phyloP scores from a whole-genome alignment of 2,888 invertebrate species.

The Macrophya annulata region DNA sequence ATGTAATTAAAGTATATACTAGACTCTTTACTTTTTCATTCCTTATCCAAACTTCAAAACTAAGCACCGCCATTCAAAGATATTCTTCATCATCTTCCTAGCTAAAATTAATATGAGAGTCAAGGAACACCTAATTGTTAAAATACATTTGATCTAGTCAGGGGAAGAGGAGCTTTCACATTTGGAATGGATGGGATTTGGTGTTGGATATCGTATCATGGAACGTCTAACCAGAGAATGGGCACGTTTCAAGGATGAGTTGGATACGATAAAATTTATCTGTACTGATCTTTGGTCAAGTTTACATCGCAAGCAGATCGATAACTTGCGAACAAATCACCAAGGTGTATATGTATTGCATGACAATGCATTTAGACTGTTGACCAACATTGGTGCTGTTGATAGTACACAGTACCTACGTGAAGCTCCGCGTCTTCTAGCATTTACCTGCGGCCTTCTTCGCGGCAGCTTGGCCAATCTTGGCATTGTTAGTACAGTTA shows the following conservation, averaged over 20 bases:
- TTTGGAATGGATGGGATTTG: conserved; percentile 92
- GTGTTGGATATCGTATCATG: conserved; percentile 91
- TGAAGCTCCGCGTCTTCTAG: conserved; percentile 94
- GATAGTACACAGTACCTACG: conserved; percentile 95
- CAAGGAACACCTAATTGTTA: conserved; percentile 20
- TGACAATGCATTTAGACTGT: conserved; percentile 96
- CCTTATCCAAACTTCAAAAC: background rate
- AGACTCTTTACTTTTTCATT: background rate
- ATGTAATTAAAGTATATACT: background rate
- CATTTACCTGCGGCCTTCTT: conserved; percentile 97
- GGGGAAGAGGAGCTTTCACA: conserved; percentile 85
- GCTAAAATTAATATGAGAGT: background rate
- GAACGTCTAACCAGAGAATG: conserved; percentile 95
- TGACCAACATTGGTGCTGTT: conserved; percentile 89
- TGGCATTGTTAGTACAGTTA: conserved; percentile 96
- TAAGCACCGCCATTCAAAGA: background rate
- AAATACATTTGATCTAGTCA: conserved; percentile 69
- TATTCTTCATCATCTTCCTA: background rate
- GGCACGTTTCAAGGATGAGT: conserved; percentile 96
- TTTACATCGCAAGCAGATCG: conserved; percentile 98
- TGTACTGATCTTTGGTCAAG: conserved; percentile 99
- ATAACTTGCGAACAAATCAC: conserved; percentile 98
- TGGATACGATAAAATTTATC: conserved; percentile 98
- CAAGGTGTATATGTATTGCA: conserved; percentile 99
- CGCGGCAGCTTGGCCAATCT: conserved; percentile 97